phyloP scores from a whole-genome alignment of 2,888 invertebrate genomes.

The Slavum lentiscoides region DNA sequence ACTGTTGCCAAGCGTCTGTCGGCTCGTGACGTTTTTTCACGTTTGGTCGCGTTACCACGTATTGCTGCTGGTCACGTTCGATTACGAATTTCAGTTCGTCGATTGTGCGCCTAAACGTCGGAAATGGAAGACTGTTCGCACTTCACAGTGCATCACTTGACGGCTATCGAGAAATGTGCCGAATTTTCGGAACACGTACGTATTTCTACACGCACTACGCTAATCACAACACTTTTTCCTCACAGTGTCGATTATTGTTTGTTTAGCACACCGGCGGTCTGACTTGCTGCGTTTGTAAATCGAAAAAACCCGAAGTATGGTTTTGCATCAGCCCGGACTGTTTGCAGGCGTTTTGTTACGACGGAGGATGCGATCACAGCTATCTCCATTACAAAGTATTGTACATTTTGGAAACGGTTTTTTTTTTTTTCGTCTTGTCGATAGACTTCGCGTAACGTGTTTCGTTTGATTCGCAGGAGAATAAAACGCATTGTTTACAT shows the following conservation, averaged over 20 bases:
- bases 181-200: constrained; percentile 42
- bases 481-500: constrained; percentile 74
- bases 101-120: background rate
- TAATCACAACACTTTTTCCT: background rate
- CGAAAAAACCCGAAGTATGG: constrained; percentile 71
- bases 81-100: background rate
- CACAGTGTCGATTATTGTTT: too few relatives aligned
- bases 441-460: background rate
- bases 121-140: constrained; percentile 47
- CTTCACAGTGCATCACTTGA: constrained; percentile 37
- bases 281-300: constrained; percentile 38
- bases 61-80: background rate
- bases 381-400: constrained; percentile 74
- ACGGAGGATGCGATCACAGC: constrained; percentile 81
- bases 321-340: constrained; percentile 81
- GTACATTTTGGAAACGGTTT: background rate
- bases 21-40: too few relatives aligned
- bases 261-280: constrained; percentile 29
- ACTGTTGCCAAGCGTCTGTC: too few relatives aligned
- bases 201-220: background rate
- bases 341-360: constrained; percentile 80
- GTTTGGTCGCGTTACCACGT: too few relatives aligned
- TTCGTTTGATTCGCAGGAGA: constrained; percentile 62
- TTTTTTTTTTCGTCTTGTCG: background rate
- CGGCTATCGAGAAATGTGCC: constrained; percentile 41